Base-by-base conservation (phyloP, 2,888 invertebrate genomes). In the Panzeria rudis region DNA sequence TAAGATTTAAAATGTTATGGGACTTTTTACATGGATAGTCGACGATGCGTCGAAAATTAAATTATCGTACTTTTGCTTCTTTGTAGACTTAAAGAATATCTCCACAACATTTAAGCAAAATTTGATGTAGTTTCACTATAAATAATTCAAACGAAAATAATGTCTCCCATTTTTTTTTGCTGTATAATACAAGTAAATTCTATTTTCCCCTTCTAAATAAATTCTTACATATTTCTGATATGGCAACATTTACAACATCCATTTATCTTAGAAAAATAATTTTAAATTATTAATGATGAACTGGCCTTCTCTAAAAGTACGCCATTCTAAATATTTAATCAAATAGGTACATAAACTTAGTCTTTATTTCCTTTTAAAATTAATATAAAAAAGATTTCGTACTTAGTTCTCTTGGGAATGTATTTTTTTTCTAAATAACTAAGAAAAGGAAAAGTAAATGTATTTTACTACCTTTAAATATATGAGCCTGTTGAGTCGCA, bases 401-500 rank as follows among this genome's bases (percentile, higher is more conserved):
- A 54, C 41, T 32, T 41, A 17, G 35, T 66, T 83, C 83, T 71
- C 32, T 59, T 61, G 61, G 73, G 83, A 83, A 66, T 80, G 68
- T n/a, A 50, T 78, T 32, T 62, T 50, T 29, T 61, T 47, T 50
- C 17, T 6, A 54, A 41, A 17, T 59, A 32, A 52, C 47, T 29
- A 15, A 41, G 17, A 71, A 59, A 79, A 73, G 11, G 23, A 32
- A 44, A 54, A 61, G 1, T 41, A 47, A 69, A 69, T 71, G 29
- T 50, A 6, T 71, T 38, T 50, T 38, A 32, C 62, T 68, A 62
- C 62, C 75, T 78, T 82, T 83, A 62, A 85, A 82, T 78, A 78
- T 82, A 82, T 64, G 75, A 71, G 85, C 64, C 78, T 82, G 75
- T 84, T 83, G 86, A 72, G 79, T 78, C 76, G 62, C 86, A 79